Base-by-base conservation (phyloP, 2,888 invertebrate genomes). In the Tuberolachnus salignus region DNA sequence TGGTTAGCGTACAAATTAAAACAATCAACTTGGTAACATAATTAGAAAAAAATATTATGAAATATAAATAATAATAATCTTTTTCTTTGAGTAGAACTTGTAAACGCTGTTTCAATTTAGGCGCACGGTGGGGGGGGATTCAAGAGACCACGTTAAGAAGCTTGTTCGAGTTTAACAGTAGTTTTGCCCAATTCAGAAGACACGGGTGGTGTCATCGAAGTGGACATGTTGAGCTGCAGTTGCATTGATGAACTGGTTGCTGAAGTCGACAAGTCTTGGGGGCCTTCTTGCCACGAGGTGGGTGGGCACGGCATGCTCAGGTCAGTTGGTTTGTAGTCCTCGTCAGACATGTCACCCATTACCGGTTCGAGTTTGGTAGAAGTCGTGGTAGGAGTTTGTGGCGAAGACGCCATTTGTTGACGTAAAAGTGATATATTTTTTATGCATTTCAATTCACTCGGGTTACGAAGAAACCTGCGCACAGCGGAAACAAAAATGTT, bases 381-480 rank as follows among this genome's bases (percentile, higher is more conserved):
- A 19, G 74, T 44, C 9, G 67, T 61, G 14, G 70, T 70, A 9
- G 78, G 64, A 21, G 81, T 82, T 59, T 82, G 80, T 64, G 81
- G 82, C 4, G 82, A 66, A 51, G 82, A 82, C 34, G 81, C 82
- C 80, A 91, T 91, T 86, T 92, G 92, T 85, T 95, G 94, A 69
- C 95, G 89, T 83, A 96, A 87, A 81, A 95, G 87, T 11, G 95
- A 95, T 84, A 95, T 95, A 85, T 95, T 95, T 86, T 95, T 95
- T 82, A 97, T 96, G 86, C 94, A 95, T 85, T 96, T 96, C 84
- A 97, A 88, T 87, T 95, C 96, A 55, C 94, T 93, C 73, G 97
- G 96, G 86, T 96, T 95, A 82, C 96, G 90, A 83, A 97, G 88
- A 86, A 97, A 97, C 86, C 94, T 94, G 87, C 11, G 86, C 85